Conservation (phyloP, 2,888 invertebrate genomes). For the Drosophila diplacantha region DNA sequence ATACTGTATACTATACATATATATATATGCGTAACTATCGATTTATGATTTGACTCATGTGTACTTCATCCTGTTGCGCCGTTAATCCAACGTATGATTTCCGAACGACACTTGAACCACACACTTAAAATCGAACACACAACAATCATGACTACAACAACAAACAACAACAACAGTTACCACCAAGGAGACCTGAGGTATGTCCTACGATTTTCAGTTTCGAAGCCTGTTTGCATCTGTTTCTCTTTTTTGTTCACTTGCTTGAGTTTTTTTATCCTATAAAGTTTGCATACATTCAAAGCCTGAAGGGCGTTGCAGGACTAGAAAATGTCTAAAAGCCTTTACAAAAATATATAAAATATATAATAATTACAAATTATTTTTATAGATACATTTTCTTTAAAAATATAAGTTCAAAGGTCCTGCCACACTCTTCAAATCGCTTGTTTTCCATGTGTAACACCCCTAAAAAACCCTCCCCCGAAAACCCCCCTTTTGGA, state of each 20-base stretch:
- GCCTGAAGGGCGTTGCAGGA: background rate
- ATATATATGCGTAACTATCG: conserved; percentile 34
- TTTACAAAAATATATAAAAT: background rate
- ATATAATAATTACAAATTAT: too few relatives aligned
- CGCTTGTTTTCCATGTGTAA: conserved; percentile 48
- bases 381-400: background rate
- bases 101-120: conserved; percentile 31
- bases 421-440: conserved; percentile 19
- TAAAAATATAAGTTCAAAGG: background rate
- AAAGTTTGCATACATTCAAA: conserved; percentile 21
- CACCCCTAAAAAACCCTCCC: conserved; percentile 3
- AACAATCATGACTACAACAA: conserved; percentile 20
- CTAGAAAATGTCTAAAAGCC: background rate
- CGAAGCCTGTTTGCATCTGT: conserved; percentile 57
- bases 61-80: conserved; percentile 57
- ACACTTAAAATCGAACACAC: conserved; percentile 32
- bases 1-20: conserved; percentile 29
- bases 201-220: conserved; percentile 77
- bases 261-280: conserved; percentile 29
- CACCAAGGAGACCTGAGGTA: conserved; percentile 94
- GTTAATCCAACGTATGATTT: conserved; percentile 58
- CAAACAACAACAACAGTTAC: conserved; percentile 81
- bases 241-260: conserved; percentile 27
- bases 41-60: conserved; percentile 48
- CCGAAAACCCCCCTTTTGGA: conserved; percentile 31